These are phyloP conservation scores for Lepidocyrtoides sp. DNA, from an alignment of 2,888 invertebrate genomes.

Conservation along the genomic window DNA sequence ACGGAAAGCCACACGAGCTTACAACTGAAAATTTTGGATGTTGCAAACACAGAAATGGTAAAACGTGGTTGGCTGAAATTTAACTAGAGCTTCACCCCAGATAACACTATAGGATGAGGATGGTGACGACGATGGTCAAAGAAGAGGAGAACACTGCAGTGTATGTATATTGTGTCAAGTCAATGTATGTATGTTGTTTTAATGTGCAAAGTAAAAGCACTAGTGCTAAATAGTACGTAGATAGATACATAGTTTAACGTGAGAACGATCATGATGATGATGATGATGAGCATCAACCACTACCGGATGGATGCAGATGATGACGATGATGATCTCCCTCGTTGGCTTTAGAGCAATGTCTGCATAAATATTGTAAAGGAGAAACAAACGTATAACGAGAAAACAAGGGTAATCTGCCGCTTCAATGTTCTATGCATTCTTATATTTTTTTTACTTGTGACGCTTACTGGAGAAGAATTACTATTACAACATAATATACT, in stretches of 20 bases:
- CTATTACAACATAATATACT: too few species aligned
- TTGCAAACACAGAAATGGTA: conserved; percentile 14
- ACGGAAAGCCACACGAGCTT: not conserved
- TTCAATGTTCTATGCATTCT: not conserved
- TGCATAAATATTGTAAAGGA: conserved; percentile 24
- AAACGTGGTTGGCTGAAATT: conserved; percentile 22
- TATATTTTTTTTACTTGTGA: not conserved
- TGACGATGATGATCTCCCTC: conserved; percentile 61
- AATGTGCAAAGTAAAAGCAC: conserved; percentile 16
- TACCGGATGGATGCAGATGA: conserved; percentile 62
- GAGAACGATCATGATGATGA: conserved; percentile 41
- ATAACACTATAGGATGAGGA: not conserved
- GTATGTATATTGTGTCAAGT: not conserved
- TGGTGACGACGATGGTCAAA: not conserved
- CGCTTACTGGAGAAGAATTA: conserved; percentile 44
- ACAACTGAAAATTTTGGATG: conserved; percentile 6
- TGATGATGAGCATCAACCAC: conserved; percentile 22
- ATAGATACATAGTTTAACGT: not conserved
- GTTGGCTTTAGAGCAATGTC: conserved; percentile 32
- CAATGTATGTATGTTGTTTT: not conserved
- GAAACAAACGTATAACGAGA: conserved; percentile 28
- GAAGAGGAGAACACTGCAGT: not conserved
- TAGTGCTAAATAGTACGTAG: not conserved
- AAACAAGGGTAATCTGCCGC: conserved; percentile 55
- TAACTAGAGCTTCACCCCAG: conserved; percentile 19